Evolutionary conservation across 2,797 vertebrate genomes (phyloP).

Genomic region (Capromys pilorides): DNA sequence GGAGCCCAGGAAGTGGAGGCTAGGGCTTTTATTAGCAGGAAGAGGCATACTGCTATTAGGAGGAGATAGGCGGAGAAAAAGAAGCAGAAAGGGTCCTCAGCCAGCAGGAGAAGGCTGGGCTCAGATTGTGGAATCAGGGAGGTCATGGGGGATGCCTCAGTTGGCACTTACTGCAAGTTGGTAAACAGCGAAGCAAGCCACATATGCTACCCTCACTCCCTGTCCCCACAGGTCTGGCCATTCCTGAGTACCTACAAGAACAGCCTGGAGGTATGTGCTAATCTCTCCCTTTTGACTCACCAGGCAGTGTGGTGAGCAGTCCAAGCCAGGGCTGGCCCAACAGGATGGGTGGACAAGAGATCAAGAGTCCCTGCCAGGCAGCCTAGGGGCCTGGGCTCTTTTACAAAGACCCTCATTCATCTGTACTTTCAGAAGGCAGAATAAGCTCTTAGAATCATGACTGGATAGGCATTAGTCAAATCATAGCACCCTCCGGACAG

Average conservation of each 20-base stretch:
- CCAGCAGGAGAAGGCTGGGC: neutral
- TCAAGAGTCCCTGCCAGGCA: neutral
- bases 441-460: neutral
- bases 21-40: neutral
- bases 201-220: rapidly evolving
- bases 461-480: too few species aligned
- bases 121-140: neutral
- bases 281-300: neutral
- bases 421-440: neutral
- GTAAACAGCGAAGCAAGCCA: neutral
- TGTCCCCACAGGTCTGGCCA: constrained; percentile 78
- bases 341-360: neutral
- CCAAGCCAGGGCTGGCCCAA: neutral
- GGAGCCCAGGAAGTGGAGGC: neutral
- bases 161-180: neutral
- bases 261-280: constrained; percentile 72
- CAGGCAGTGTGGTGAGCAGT: neutral
- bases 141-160: neutral
- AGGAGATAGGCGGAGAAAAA: neutral
- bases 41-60: neutral
- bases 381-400: neutral
- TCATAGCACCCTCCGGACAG: neutral
- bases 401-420: neutral
- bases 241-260: constrained; percentile 87
- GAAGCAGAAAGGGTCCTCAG: neutral